Conservation (phyloP, 2,797 vertebrate genomes). For the Danio tinwini region DNA sequence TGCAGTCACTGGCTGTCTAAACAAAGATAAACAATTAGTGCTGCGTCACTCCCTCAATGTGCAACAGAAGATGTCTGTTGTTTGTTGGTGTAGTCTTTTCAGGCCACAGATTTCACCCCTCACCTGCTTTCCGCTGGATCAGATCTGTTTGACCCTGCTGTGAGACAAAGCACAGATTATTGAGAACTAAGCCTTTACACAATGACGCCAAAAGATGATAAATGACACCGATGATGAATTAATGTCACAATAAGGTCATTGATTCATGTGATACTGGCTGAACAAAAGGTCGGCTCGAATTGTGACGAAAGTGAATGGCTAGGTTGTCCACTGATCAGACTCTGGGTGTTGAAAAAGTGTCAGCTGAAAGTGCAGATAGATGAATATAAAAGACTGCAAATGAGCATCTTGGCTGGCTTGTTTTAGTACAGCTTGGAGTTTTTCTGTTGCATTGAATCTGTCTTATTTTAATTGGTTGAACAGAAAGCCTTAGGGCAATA, state of each 20-base stretch:
- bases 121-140: slow-evolving; percentile 52
- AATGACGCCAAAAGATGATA: slow-evolving; percentile 55
- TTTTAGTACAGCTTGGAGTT: background rate
- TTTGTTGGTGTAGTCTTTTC: slow-evolving; percentile 10
- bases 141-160: slow-evolving; percentile 35
- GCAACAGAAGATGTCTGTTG: slow-evolving; percentile 28
- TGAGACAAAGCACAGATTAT: slow-evolving; percentile 41
- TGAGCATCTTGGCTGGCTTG: background rate
- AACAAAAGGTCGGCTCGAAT: slow-evolving; percentile 41
- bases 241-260: slow-evolving; percentile 59
- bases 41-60: background rate
- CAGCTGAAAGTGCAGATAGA: slow-evolving; percentile 23
- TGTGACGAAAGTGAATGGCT: slow-evolving; percentile 43
- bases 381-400: slow-evolving; percentile 7
- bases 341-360: slow-evolving; percentile 16
- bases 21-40: slow-evolving; percentile 27
- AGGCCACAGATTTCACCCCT: slow-evolving; percentile 57
- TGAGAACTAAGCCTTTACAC: slow-evolving; percentile 51
- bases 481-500: background rate
- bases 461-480: background rate
- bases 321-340: slow-evolving; percentile 31
- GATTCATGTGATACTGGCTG: slow-evolving; percentile 45
- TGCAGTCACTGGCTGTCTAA: slow-evolving; percentile 23
- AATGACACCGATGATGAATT: slow-evolving; percentile 58
- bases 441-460: background rate